Conservation (phyloP, 2,797 vertebrate genomes). For the Iguana delicatissima region DNA sequence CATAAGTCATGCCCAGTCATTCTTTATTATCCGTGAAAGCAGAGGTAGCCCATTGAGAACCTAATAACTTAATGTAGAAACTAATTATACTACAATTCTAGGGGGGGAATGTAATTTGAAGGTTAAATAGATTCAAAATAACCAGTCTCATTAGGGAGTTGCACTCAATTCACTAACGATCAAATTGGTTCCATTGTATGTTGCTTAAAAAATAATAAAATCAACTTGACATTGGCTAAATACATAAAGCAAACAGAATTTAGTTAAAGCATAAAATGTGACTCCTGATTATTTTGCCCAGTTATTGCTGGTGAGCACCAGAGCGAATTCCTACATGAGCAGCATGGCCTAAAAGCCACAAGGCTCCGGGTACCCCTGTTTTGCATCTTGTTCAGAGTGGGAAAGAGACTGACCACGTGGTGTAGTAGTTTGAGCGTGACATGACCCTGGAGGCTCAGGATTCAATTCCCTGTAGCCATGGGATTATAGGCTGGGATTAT, state of each 20-base stretch:
- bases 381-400: background rate
- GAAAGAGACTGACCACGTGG: background rate
- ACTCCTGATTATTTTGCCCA: background rate
- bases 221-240: conserved; percentile 56
- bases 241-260: conserved; percentile 42
- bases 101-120: conserved; percentile 37
- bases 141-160: conserved; percentile 66
- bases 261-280: conserved; percentile 32
- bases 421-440: no score
- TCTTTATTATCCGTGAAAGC: conserved; percentile 54
- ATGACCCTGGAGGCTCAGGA: no score
- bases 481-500: no score
- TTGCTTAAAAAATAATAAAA: conserved; percentile 68
- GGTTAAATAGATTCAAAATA: conserved; percentile 70
- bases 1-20: conserved; percentile 10
- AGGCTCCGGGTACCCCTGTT: background rate
- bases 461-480: no score
- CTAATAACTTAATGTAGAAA: conserved; percentile 62
- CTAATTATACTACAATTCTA: conserved; percentile 57
- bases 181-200: conserved; percentile 69
- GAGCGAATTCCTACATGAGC: background rate
- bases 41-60: conserved; percentile 58
- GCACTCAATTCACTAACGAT: conserved; percentile 68
- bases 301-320: conserved; percentile 11
- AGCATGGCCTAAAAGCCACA: background rate